A percentile compares a stretch with the other conserved stretches of the same genome.
Conservation (phyloP, 2,113 vertebrate genomes). For the Poeciliopsis occidentalis region DNA sequence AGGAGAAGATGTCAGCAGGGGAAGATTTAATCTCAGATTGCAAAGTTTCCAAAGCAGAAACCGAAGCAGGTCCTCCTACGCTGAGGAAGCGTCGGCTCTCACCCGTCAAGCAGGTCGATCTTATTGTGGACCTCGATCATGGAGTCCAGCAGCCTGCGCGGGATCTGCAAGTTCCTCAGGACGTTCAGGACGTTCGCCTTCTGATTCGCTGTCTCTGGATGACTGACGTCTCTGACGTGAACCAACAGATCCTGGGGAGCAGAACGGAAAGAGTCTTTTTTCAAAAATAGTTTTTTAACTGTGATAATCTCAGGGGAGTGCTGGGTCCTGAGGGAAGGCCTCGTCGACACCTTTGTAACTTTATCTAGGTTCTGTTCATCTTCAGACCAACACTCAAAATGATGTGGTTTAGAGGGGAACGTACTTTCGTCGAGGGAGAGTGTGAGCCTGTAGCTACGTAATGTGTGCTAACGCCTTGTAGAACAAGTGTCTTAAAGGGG, state of each 20-base stretch:
- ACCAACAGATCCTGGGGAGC: conserved; percentile 86
- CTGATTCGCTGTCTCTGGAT: conserved; percentile 88
- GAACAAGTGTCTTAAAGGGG: no score
- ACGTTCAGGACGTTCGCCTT: conserved; percentile 87
- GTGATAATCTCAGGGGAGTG: no score
- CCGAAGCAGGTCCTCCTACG: not conserved
- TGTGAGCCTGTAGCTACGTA: no score
- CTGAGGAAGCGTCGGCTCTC: conserved; percentile 21
- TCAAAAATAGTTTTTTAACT: no score
- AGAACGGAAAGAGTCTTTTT: not conserved
- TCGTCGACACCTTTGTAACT: no score
- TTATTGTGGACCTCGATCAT: conserved; percentile 95
- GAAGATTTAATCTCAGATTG: not conserved
- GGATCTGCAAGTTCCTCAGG: conserved; percentile 84
- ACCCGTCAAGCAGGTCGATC: conserved; percentile 88
- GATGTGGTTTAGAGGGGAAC: no score
- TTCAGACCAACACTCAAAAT: no score
- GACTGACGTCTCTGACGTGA: conserved; percentile 92
- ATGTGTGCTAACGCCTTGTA: no score
- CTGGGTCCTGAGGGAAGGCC: no score
- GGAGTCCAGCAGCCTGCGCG: conserved; percentile 80
- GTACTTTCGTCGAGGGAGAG: no score
- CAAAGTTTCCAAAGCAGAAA: no score
- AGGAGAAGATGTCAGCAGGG: not conserved
- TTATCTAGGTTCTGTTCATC: no score